Evolutionary conservation across 2,113 vertebrate species (phyloP).

Genomic region (Phasianus colchicus): DNA sequence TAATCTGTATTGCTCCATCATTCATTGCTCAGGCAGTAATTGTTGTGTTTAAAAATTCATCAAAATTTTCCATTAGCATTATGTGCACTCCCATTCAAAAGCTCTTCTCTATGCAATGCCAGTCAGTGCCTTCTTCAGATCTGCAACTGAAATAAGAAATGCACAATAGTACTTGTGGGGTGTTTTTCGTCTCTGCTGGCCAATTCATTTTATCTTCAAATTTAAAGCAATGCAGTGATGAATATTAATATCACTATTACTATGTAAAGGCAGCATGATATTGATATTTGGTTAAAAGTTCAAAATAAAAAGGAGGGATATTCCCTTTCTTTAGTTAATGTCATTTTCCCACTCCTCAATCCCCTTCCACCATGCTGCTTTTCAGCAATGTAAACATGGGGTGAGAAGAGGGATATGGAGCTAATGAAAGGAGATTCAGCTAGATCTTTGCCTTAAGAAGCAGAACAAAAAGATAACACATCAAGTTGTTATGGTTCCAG

Average conservation of each 20-base stretch:
- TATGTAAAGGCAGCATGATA: conserved; percentile 55
- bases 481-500: not conserved
- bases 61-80: not conserved
- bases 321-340: conserved; percentile 12
- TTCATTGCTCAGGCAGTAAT: not conserved
- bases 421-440: not conserved
- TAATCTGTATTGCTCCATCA: not conserved
- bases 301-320: not conserved
- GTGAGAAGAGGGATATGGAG: not conserved
- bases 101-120: not conserved
- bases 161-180: conserved; percentile 2
- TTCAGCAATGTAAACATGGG: not conserved
- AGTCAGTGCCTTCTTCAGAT: conserved; percentile 21
- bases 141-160: conserved; percentile 66
- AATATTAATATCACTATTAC: conserved; percentile 68
- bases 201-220: conserved; percentile 69
- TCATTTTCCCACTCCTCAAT: not conserved
- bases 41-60: not conserved
- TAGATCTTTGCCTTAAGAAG: not conserved
- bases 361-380: not conserved
- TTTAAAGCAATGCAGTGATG: conserved; percentile 41
- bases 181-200: conserved; percentile 12
- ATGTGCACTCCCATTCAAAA: conserved; percentile 3
- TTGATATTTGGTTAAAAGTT: conserved; percentile 40
- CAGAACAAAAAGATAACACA: not conserved